Conservation (phyloP, 2,797 vertebrate genomes). For the Ctenosaura bakeri region DNA sequence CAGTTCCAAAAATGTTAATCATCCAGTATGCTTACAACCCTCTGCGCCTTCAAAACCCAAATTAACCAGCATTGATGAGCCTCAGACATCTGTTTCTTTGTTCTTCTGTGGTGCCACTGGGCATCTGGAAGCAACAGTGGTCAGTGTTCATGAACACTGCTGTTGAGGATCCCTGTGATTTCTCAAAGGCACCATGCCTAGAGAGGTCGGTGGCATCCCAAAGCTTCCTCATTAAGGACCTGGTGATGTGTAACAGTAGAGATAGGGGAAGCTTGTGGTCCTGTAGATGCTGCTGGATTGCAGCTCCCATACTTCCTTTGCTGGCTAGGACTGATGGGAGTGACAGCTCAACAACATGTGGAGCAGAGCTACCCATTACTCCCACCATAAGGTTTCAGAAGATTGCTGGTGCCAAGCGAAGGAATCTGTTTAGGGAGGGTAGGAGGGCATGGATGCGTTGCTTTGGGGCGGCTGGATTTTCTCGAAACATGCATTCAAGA, state of each 20-base stretch:
- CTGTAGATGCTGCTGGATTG: neutral
- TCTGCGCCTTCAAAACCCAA: too few species aligned
- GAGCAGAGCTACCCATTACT: too few species aligned
- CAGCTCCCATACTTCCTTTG: neutral
- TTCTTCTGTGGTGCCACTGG: neutral
- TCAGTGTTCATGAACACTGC: neutral
- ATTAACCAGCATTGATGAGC: neutral
- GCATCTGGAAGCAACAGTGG: neutral
- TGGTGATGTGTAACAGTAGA: neutral
- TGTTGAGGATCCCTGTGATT: neutral
- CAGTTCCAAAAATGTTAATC: neutral
- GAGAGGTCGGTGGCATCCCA: too few species aligned
- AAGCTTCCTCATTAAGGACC: too few species aligned
- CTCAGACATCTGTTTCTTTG: neutral
- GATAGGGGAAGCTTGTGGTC: too few species aligned
- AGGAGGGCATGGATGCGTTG: neutral
- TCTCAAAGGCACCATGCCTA: neutral
- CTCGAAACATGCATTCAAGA: neutral
- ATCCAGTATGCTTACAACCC: too few species aligned
- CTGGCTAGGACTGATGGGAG: too few species aligned
- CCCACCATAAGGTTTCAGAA: too few species aligned
- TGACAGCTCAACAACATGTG: too few species aligned
- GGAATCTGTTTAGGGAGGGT: neutral
- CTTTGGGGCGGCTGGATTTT: neutral
- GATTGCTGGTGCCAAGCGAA: neutral